phyloP scores from a whole-genome alignment of 2,888 invertebrate genomes.

The Portevinia maculata region DNA sequence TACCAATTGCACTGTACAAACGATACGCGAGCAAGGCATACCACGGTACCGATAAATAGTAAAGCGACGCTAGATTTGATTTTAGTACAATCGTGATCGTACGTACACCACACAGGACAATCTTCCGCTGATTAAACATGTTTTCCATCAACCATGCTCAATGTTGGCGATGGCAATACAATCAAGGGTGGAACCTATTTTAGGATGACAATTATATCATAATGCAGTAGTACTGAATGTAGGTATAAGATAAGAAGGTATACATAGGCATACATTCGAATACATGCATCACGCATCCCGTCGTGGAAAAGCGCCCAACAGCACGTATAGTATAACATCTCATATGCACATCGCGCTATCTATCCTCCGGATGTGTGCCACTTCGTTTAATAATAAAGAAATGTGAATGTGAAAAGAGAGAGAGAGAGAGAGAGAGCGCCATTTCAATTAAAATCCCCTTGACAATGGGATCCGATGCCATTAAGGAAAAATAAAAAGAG shows the following conservation, averaged over 20 bases:
- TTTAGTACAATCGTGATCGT: too few species aligned
- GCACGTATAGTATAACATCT: background rate
- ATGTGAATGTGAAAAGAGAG: slow-evolving; percentile 4
- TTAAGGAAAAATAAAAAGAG: slow-evolving; percentile 48
- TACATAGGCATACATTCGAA: background rate
- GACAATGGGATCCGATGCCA: slow-evolving; percentile 65
- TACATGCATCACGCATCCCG: background rate
- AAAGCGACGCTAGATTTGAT: slow-evolving; percentile 10
- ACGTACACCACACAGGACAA: slow-evolving; percentile 37
- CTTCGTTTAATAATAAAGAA: slow-evolving; percentile 62
- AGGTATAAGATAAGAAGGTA: slow-evolving; percentile 15
- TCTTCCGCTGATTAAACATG: slow-evolving; percentile 63
- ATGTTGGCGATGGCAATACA: slow-evolving; percentile 22
- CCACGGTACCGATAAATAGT: background rate
- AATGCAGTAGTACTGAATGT: slow-evolving; percentile 26
- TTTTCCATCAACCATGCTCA: slow-evolving; percentile 50
- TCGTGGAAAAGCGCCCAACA: background rate
- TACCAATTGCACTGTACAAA: slow-evolving; percentile 38
- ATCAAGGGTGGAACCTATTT: slow-evolving; percentile 56
- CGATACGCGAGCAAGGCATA: background rate
- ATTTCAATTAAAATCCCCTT: slow-evolving; percentile 72
- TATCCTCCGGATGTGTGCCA: slow-evolving; percentile 65
- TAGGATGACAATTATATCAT: slow-evolving; percentile 70
- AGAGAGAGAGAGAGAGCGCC: slow-evolving; percentile 29
- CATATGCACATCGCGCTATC: slow-evolving; percentile 31